A percentile compares a stretch with the other conserved stretches of the same genome.
These are phyloP conservation scores for Stigmatopora nigra DNA, from an alignment of 2,113 vertebrate species.

Conservation along the genomic window DNA sequence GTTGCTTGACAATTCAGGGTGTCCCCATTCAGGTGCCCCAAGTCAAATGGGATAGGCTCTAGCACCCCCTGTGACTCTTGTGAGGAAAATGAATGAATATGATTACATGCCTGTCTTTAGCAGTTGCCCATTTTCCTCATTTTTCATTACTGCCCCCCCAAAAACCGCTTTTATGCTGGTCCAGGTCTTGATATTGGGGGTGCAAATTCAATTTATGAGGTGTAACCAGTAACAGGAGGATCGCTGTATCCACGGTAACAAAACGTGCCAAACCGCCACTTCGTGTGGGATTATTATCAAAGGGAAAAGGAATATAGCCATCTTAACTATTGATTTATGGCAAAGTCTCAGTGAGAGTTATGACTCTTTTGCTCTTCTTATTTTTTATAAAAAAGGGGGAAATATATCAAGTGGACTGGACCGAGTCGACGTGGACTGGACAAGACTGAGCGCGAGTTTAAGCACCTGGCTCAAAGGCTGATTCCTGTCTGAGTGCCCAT, in stretches of 20 bases:
- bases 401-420: constrained; percentile 29
- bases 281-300: constrained; percentile 42
- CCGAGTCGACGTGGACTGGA: constrained; percentile 10
- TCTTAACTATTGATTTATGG: neutral
- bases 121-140: constrained; percentile 9
- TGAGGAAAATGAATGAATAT: too few species aligned
- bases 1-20: too few species aligned
- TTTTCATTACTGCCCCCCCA: constrained; percentile 40
- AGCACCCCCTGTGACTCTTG: too few species aligned
- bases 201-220: constrained; percentile 59
- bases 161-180: constrained; percentile 61
- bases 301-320: constrained; percentile 26
- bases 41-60: too few species aligned
- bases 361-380: constrained; percentile 15
- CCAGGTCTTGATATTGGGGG: constrained; percentile 55
- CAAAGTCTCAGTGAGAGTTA: constrained; percentile 12
- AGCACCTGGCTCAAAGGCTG: constrained; percentile 3
- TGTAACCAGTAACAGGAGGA: constrained; percentile 57
- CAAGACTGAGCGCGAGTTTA: constrained; percentile 9
- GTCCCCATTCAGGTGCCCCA: too few species aligned
- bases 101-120: too few species aligned
- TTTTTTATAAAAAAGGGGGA: constrained; percentile 22
- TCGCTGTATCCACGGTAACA: constrained; percentile 33
- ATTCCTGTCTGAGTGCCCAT: constrained; percentile 5
- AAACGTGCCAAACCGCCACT: constrained; percentile 38